phyloP scores from a whole-genome alignment of 1,140 invertebrate genomes.

The Ips typographus region DNA sequence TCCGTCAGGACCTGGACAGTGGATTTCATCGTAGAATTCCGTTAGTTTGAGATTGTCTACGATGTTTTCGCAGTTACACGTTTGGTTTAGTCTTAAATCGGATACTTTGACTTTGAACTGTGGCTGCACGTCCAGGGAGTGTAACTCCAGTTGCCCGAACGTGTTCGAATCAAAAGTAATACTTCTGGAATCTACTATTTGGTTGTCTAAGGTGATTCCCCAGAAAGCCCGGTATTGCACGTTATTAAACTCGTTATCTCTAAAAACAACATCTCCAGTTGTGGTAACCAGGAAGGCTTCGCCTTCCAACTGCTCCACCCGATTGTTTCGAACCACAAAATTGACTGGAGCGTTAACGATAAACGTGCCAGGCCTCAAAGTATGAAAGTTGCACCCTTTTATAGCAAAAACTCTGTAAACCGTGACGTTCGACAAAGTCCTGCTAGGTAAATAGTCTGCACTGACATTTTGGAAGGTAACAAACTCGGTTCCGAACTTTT shows the following conservation, averaged over 20 bases:
- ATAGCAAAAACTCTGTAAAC: slow-evolving; percentile 66
- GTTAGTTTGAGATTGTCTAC: slow-evolving; percentile 45
- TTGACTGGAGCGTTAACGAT: slow-evolving; percentile 56
- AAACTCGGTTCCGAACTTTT: slow-evolving; percentile 70
- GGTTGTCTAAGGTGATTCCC: slow-evolving; percentile 60
- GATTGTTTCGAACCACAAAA: slow-evolving; percentile 56
- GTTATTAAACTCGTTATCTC: slow-evolving; percentile 63
- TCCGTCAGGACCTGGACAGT: slow-evolving; percentile 39
- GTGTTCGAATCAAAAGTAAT: slow-evolving; percentile 68
- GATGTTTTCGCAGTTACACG: slow-evolving; percentile 61
- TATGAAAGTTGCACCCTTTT: slow-evolving; percentile 62
- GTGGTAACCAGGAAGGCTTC: slow-evolving; percentile 65
- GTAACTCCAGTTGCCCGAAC: slow-evolving; percentile 57
- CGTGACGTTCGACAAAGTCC: slow-evolving; percentile 71
- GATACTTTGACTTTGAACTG: slow-evolving; percentile 60
- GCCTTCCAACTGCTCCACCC: slow-evolving; percentile 60
- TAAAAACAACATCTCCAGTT: slow-evolving; percentile 63
- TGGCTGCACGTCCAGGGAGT: slow-evolving; percentile 62
- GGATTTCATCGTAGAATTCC: slow-evolving; percentile 43
- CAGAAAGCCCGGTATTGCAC: slow-evolving; percentile 62
- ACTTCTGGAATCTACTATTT: slow-evolving; percentile 43
- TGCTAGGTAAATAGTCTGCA: slow-evolving; percentile 63
- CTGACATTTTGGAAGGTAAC: slow-evolving; percentile 59
- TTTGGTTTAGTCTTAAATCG: slow-evolving; percentile 60
- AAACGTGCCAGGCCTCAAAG: slow-evolving; percentile 58